Base-by-base conservation (phyloP, 1,140 invertebrate species). In the Drosophila sp. region DNA sequence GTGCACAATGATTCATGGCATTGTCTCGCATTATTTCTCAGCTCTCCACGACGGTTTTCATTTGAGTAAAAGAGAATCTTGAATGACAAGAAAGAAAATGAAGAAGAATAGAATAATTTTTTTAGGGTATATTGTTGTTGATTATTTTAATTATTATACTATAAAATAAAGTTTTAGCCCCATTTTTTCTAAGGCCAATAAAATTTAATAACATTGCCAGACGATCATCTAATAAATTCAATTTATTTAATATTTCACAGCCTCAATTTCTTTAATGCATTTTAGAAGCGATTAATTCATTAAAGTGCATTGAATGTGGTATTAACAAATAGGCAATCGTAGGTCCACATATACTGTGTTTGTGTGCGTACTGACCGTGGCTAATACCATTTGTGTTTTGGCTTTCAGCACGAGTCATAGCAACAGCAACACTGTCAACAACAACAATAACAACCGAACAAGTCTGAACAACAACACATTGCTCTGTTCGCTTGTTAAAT, bases 321-420 rank as follows among this genome's bases (percentile, higher is more conserved):
- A 34, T 13, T 27, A 16, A 32, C 50, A 34, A 21, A 29, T 18
- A 27, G 38, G 34, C 45, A 46, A 51, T 61, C 43, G 16, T 46
- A n/a, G 29, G 25, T 48, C 57, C 45, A 21, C n/a, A 27, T 14
- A 32, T 29, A 9, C 13, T 13, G 4, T 3, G 9, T 25, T 29
- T 51, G 11, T 41, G 21, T 40, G 72, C 59, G 78, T 76, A 87
- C 75, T 89, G 83, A 72, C 75, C 83, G 78, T 78, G 76, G 79
- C 76, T 87, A 86, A 86, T 86, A 53, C 41, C 66, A 75, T 86
- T 87, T 87, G 82, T 65, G 69, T 86, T 86, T 72, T 72, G 82
- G 81, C 78, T 87, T 66, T 69, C 75, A 82, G 53, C 50, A 63
- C 58, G 58, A 62, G 18, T 48, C 54, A 63, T 65, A 48, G 56